A percentile compares a stretch with the other conserved stretches of the same genome.
Evolutionary conservation across 2,888 invertebrate genomes (phyloP).

Genomic region (Cosmia pyralina): DNA sequence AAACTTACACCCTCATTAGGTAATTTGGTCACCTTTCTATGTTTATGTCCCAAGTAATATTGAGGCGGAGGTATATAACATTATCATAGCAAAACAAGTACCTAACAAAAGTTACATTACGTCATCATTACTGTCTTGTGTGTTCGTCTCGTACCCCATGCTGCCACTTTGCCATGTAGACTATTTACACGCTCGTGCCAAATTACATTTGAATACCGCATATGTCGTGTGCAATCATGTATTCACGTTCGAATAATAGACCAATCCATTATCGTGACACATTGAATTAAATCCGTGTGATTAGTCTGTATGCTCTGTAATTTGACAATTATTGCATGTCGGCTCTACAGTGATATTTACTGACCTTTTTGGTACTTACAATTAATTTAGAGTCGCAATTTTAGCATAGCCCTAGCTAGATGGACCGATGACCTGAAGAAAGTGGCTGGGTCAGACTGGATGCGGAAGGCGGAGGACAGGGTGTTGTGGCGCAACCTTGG

Average conservation of each 20-base stretch:
- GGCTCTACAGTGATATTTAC: not conserved
- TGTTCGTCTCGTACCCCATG: not conserved
- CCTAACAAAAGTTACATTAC: not conserved
- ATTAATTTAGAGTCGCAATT: not conserved
- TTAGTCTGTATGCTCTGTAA: slow-evolving; percentile 8
- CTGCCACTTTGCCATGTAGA: slow-evolving; percentile 5
- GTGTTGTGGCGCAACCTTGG: no score
- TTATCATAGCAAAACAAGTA: not conserved
- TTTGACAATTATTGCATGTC: slow-evolving; percentile 7
- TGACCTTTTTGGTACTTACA: no score
- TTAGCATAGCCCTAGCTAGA: no score
- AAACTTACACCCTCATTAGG: no score
- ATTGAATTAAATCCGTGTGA: slow-evolving; percentile 2
- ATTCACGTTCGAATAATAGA: slow-evolving; percentile 14
- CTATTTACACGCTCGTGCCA: slow-evolving; percentile 10
- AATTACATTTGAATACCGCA: slow-evolving; percentile 58
- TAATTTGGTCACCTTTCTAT: no score
- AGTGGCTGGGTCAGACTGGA: no score
- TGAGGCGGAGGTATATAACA: not conserved
- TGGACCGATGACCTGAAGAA: no score
- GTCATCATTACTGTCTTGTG: not conserved
- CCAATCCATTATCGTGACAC: slow-evolving; percentile 16
- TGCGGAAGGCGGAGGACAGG: no score
- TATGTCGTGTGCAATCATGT: slow-evolving; percentile 17
- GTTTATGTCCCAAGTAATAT: not conserved